Conservation (phyloP, 2,797 vertebrate species). For the Microctenopoma steveboyesi region DNA sequence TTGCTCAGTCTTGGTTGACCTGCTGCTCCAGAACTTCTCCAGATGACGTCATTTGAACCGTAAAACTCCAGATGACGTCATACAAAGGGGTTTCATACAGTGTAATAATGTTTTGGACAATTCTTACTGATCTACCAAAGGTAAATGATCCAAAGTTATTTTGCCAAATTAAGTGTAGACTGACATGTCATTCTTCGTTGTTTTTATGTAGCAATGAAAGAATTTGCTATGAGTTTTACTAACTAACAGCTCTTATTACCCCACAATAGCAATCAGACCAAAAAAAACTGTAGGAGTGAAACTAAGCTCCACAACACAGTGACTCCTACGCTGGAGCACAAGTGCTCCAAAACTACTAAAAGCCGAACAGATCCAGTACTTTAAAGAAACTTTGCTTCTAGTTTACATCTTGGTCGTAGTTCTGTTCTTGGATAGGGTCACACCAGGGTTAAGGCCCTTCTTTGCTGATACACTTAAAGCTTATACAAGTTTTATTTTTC, state of each 20-base stretch:
- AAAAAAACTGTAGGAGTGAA: conserved; percentile 32
- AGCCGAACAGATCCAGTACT: not conserved
- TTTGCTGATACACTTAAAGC: not conserved
- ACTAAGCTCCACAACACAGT: conserved; percentile 8
- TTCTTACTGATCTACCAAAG: not conserved
- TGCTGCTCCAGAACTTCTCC: too few species aligned
- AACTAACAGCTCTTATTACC: conserved; percentile 1
- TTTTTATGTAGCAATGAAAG: not conserved
- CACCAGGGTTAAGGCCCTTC: too few species aligned
- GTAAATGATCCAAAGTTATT: too few species aligned
- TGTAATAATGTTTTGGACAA: not conserved
- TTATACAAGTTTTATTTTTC: not conserved
- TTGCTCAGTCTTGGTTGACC: too few species aligned
- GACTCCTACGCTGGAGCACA: conserved; percentile 24
- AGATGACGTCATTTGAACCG: too few species aligned
- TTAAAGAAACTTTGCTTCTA: not conserved
- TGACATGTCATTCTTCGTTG: not conserved
- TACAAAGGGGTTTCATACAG: too few species aligned
- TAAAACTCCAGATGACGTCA: too few species aligned
- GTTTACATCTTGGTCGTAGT: conserved; percentile 3
- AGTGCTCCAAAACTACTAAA: conserved; percentile 16
- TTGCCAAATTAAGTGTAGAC: too few species aligned
- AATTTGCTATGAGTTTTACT: not conserved
- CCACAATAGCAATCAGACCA: not conserved
- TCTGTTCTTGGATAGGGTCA: not conserved